Evolutionary conservation across 1,140 invertebrate species (phyloP).

Genomic region (Aphidius ervi): DNA sequence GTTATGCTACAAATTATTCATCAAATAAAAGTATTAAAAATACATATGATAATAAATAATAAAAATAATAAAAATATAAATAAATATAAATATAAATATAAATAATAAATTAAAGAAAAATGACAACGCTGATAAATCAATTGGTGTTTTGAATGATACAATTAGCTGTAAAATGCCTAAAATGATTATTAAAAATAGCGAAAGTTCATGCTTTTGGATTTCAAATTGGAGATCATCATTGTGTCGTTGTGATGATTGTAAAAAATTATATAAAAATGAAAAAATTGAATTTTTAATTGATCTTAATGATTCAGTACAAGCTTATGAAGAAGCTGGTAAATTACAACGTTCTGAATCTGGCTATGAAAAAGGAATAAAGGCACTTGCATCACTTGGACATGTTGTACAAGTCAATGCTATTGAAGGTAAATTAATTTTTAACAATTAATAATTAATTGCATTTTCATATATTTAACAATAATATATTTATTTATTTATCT

Average conservation of each 20-base stretch:
- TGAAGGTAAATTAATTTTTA: constrained; percentile 50
- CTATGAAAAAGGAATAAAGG: constrained; percentile 73
- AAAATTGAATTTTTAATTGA: constrained; percentile 73
- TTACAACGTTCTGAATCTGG: constrained; percentile 54
- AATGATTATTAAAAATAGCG: constrained; percentile 20
- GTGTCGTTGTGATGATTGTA: constrained; percentile 65
- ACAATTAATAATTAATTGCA: constrained; percentile 7
- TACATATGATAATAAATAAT: background rate
- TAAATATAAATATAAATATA: no score
- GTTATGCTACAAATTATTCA: constrained; percentile 58
- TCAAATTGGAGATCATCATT: constrained; percentile 70
- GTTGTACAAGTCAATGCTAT: constrained; percentile 82
- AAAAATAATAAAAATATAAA: no score
- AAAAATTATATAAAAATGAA: constrained; percentile 60
- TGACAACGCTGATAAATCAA: constrained; percentile 26
- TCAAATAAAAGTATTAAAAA: constrained; percentile 22
- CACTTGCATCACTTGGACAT: constrained; percentile 71
- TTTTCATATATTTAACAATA: constrained; percentile 23
- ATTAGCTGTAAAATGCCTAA: constrained; percentile 39
- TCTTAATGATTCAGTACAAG: constrained; percentile 76
- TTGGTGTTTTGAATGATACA: constrained; percentile 29
- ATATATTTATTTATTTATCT: constrained; percentile 30
- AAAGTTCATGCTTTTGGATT: constrained; percentile 62
- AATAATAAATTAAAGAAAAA: no score
- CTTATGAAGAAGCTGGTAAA: constrained; percentile 80